Evolutionary conservation across 2,888 invertebrate genomes (phyloP).

Genomic region (Sinelater perroti): DNA sequence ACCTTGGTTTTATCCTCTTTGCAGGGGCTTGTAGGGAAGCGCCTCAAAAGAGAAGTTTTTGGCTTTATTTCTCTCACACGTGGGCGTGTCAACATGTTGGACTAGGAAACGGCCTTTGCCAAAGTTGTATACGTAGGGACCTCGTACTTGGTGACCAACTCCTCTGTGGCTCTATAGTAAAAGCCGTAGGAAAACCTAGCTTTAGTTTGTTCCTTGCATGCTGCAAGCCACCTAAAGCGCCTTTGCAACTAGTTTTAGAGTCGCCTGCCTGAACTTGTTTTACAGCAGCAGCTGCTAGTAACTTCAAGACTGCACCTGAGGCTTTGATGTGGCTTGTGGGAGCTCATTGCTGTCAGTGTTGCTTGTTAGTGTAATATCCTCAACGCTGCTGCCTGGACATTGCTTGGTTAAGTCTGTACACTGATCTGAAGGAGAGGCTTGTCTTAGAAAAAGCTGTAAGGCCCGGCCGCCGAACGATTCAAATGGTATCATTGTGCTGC

Average conservation of each 20-base stretch:
- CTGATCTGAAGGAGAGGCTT: slow-evolving; percentile 42
- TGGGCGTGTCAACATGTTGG: slow-evolving; percentile 59
- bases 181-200: slow-evolving; percentile 68
- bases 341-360: slow-evolving; percentile 43
- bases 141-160: slow-evolving; percentile 61
- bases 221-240: slow-evolving; percentile 71
- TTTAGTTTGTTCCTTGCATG: slow-evolving; percentile 78
- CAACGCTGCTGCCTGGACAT: slow-evolving; percentile 71
- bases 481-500: slow-evolving; percentile 77
- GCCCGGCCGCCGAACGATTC: slow-evolving; percentile 65
- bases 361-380: slow-evolving; percentile 67
- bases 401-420: slow-evolving; percentile 53
- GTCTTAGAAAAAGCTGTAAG: slow-evolving; percentile 78
- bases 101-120: slow-evolving; percentile 64
- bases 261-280: slow-evolving; percentile 45
- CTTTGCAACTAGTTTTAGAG: slow-evolving; percentile 40
- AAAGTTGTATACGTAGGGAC: slow-evolving; percentile 69
- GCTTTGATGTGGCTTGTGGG: slow-evolving; percentile 13
- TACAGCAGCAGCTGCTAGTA: slow-evolving; percentile 51
- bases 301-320: slow-evolving; percentile 51
- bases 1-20: slow-evolving; percentile 42
- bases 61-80: slow-evolving; percentile 42
- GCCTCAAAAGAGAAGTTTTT: slow-evolving; percentile 60
- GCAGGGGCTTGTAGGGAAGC: slow-evolving; percentile 55
- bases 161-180: slow-evolving; percentile 61